Conservation (phyloP, 2,113 vertebrate genomes). For the Pangasianodon hypophthalmus region DNA sequence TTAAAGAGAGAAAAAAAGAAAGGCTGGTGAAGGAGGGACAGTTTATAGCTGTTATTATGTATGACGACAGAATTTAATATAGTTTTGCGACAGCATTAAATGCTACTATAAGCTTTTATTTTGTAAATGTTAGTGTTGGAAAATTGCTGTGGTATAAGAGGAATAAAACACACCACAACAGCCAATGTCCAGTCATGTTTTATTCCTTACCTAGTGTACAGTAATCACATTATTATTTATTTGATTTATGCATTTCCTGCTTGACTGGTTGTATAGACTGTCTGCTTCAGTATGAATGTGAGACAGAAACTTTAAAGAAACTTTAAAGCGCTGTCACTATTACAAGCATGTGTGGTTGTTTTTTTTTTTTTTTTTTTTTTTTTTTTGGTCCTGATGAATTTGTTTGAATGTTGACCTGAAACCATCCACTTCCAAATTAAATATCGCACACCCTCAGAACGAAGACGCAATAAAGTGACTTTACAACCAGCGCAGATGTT, state of each 20-base stretch:
- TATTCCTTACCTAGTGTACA: background rate
- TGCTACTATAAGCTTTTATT: background rate
- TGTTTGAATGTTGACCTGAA: background rate
- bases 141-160: background rate
- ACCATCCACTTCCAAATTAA: background rate
- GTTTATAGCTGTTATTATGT: background rate
- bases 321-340: background rate
- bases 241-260: background rate
- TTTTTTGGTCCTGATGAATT: background rate
- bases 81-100: background rate
- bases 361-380: background rate
- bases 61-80: background rate
- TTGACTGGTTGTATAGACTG: background rate
- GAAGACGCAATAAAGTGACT: background rate
- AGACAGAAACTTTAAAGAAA: no score
- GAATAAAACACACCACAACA: background rate
- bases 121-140: background rate
- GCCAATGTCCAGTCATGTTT: background rate
- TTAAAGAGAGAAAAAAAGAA: background rate
- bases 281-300: background rate
- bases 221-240: background rate
- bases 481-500: slow-evolving; percentile 18
- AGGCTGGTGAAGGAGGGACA: background rate
- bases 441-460: background rate
- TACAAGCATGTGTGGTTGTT: background rate